phyloP scores from a whole-genome alignment of 2,113 vertebrate species.

The Sceloporus undulatus region DNA sequence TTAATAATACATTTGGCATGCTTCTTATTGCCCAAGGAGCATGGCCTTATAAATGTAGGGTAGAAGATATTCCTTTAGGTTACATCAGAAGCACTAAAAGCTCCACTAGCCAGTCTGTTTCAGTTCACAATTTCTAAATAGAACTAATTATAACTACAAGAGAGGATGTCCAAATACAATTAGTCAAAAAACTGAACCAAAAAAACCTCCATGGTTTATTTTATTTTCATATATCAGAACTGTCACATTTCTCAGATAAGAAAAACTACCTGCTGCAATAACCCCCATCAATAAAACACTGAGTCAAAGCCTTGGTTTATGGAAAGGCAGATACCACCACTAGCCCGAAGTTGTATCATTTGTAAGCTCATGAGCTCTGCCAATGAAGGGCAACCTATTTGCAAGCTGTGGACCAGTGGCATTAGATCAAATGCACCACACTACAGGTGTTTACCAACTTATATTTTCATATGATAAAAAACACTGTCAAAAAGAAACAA shows the following conservation, averaged over 20 bases:
- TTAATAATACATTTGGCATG: not conserved
- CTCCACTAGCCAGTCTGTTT: not conserved
- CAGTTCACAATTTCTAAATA: not conserved
- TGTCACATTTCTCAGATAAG: not conserved
- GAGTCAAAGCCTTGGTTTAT: accelerated
- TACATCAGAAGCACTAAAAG: not conserved
- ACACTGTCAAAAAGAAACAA: slow-evolving; percentile 35
- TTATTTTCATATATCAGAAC: not conserved
- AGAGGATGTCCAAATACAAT: not conserved
- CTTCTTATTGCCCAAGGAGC: not conserved
- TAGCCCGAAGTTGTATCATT: not conserved
- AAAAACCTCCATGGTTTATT: not conserved
- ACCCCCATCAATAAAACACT: not conserved
- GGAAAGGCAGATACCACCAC: not conserved
- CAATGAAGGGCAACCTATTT: not conserved
- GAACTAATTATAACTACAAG: not conserved
- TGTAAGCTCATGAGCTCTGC: not conserved
- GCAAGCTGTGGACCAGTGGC: not conserved
- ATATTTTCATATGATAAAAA: not conserved
- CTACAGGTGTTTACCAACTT: not conserved
- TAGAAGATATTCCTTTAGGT: accelerated
- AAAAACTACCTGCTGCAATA: not conserved
- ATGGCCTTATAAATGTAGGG: not conserved
- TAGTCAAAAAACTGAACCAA: too few relatives aligned
- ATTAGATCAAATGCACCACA: not conserved